Evolutionary conservation across 2,113 vertebrate genomes (phyloP), one percentile per base, ranked within the genome.

Genomic region (Crotalus viridis): DNA sequence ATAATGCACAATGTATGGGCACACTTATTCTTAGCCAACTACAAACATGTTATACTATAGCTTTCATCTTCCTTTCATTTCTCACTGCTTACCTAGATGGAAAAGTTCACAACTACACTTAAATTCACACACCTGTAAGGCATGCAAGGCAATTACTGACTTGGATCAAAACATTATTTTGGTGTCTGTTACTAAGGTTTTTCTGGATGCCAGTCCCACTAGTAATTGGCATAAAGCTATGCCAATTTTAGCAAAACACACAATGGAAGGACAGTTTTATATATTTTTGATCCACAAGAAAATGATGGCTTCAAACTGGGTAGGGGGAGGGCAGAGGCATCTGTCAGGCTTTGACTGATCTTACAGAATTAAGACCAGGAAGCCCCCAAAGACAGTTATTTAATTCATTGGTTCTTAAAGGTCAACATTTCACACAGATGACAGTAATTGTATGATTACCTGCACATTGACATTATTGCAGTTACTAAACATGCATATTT

Each of bases 401-500:
- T 89, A 85, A 81, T 46, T 59, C 33, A 59, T n/a, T 86, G 21
- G 46, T 90, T 56, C 81, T 90, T 90, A 93, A 93, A 93, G 88
- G 46, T 93, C 74, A 93, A 90, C 48, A 26, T 86, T 86, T 87
- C 74, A 90, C 48, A 93, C 15, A 90, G 28, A 15, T 90, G 74
- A 86, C 92, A 93, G 56, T 93, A 90, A 93, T 90, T 52, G 8
- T 93, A 86, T 89, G 88, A 92, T 51, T 86, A 57, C 88, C 55
- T 59, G 69, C 69, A 54, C 55, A 61, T 1, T 93, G 88, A 90
- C 89, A 90, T 93, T 87, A 93, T 87, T n/a, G n/a, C n/a, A 87
- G 74, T 61, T 86, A 51, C 55, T 93, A 93, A 87, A 86, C 43
- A 93, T 93, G 74, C 89, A 93, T 93, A 93, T 89, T 89, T 92